phyloP scores from a whole-genome alignment of 2,113 vertebrate genomes.

The Neomonachus schauinslandi region DNA sequence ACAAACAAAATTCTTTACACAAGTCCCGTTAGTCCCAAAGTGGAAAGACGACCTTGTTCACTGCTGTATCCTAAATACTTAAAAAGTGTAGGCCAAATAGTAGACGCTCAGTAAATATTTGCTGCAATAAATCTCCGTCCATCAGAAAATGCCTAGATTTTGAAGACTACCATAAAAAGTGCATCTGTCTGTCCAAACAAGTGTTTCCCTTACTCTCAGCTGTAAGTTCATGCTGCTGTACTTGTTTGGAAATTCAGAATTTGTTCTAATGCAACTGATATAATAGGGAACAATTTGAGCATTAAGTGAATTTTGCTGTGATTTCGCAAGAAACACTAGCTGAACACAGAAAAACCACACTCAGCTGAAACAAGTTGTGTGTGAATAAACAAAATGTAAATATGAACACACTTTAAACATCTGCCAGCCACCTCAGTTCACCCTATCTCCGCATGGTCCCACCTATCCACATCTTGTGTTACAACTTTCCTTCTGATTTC shows the following conservation, averaged over 20 bases:
- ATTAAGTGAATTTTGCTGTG: conserved; percentile 27
- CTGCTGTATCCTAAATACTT: neutral
- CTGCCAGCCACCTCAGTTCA: neutral
- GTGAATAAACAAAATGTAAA: neutral
- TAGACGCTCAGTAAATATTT: neutral
- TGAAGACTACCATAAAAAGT: conserved; percentile 20
- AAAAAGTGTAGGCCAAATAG: neutral
- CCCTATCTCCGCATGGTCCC: neutral
- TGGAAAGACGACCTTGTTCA: conserved; percentile 1
- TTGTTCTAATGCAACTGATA: neutral
- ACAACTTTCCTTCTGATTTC: conserved; percentile 26
- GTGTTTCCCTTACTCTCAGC: neutral
- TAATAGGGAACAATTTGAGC: neutral
- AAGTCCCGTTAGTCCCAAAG: neutral
- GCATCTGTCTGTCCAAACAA: neutral
- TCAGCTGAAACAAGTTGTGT: neutral
- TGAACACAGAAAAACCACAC: neutral
- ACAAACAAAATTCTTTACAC: conserved; percentile 2
- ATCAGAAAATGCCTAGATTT: neutral
- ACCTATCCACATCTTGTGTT: neutral
- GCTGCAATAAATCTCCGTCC: neutral
- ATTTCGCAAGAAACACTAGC: neutral
- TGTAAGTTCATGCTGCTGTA: neutral
- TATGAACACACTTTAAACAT: neutral
- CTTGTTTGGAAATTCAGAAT: conserved; percentile 39